Evolutionary conservation across 2,797 vertebrate genomes (phyloP), one percentile per base, ranked within the genome.

Genomic region (Hyperoplus lanceolatus): DNA sequence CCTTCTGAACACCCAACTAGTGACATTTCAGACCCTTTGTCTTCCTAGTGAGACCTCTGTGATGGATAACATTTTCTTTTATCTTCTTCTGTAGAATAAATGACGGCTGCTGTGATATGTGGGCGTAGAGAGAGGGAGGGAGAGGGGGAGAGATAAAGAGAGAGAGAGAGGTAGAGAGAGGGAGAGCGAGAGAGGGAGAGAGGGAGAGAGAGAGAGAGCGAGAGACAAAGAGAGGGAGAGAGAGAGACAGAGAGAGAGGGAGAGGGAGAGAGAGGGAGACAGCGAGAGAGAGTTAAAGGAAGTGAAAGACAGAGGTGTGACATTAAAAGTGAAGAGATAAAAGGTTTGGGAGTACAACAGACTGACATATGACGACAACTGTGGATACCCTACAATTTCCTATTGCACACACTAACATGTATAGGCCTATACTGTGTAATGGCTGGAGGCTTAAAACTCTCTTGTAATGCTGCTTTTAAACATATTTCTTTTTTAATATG

Each of bases 11-110:
- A 11, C 1, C 39, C 73, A 55, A 75, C 68, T n/a, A 50, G 16
- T 93, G 90, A 90, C 89, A 93, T 93, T 93, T 93, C 48, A 75
- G 63, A 54, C 73, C 21, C 73, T 88, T 90, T 85, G 81, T 89
- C 79, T 82, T 79, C 53, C 54, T 55, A 79, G 74, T 48, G 14
- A 77, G 67, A 68, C 60, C 62, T 66, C 63, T 81, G 67, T 73
- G 29, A 51, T 29, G 29, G 29, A 29, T 29, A 70, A 67, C 59
- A 46, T 49, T 62, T 55, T 66, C 53, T 74, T 38, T 75, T 36
- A 29, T 29, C 29, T 29, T 29, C 29, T 29, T 10, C 10, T 48
- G 39, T 2, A 62, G 21, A 42, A 45, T 68, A 81, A 81, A 86
- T 74, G 64, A 69, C 72, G 61, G 41, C 74, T 6, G 9, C 65